Conservation (phyloP, 2,888 invertebrate species). For the Agrochola lota region DNA sequence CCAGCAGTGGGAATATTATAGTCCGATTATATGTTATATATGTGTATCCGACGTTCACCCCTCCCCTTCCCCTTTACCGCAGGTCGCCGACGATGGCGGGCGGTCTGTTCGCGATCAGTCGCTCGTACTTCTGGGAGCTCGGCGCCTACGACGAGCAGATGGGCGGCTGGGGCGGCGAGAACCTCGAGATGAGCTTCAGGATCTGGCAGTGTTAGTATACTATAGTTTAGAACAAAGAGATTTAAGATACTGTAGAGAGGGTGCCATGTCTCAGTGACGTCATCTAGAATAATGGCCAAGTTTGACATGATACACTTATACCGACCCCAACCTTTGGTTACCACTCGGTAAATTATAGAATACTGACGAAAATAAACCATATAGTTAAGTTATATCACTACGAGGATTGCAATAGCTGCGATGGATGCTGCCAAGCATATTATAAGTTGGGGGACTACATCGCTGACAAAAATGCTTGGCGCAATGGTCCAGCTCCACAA, state of each 20-base stretch:
- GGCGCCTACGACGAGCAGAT: slow-evolving; percentile 99
- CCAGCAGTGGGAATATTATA: no score
- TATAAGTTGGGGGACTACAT: no score
- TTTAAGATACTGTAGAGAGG: neutral
- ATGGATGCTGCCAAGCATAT: no score
- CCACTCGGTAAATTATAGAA: no score
- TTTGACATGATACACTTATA: no score
- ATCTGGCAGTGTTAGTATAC: slow-evolving; percentile 93
- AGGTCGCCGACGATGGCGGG: slow-evolving; percentile 99
- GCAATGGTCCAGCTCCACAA: no score
- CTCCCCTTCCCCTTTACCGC: neutral
- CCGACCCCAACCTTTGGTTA: no score
- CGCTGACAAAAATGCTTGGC: no score
- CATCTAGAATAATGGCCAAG: neutral
- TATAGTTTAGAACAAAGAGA: neutral
- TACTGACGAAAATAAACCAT: no score
- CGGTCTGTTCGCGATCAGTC: slow-evolving; percentile 97
- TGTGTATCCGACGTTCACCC: neutral
- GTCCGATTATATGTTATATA: no score
- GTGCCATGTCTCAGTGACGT: neutral
- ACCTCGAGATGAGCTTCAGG: slow-evolving; percentile 99
- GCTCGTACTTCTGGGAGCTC: slow-evolving; percentile 98
- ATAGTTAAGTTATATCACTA: no score
- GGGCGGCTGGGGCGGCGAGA: slow-evolving; percentile 99
- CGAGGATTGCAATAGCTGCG: no score